Evolutionary conservation across 2,888 invertebrate species (phyloP), one percentile per base, ranked within the genome.

Genomic region (Bellardia pandia): DNA sequence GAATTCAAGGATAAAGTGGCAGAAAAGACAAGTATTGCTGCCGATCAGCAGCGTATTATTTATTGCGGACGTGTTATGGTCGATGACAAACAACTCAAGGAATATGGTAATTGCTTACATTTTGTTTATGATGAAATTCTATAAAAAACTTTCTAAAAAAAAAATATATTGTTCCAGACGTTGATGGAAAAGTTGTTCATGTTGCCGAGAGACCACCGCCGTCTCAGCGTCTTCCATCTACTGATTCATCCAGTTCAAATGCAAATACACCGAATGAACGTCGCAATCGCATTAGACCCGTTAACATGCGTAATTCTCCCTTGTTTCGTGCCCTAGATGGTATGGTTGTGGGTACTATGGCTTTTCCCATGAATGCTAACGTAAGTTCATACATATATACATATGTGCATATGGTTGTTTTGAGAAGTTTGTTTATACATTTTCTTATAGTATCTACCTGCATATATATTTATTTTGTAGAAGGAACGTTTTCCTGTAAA

Each of bases 51-150:
- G 93, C 95, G 99, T 83, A 95, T 99, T 56, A 99, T 99, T 90
- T 99, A 98, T 93, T 98, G 98, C 92, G 99, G 99, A n/a, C 95
- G 98, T 93, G 98, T 99, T 40, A 94, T 99, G 74, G 96, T 97
- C 91, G 98, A 99, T 94, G 97, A 97, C 14, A 97, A 96, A 90
- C 96, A 96, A 91, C 95, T 99, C 40, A 95, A 95, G 88, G 98
- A 98, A 92, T 98, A 97, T 94, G 97, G 98, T 97, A 84, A 71
- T 53, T 84, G 71, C 60, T 66, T 60, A 40, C 13, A 56, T n/a
- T 45, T 30, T 13, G 23, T 51, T 16, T 16, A 30, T 68, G 14
- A 9, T 56, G 48, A 66, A 53, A 74, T 74, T 68, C 3, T 42
- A 66, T 14, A 8, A 51, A 58, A 13, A 4, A 13, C 13, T 30